These are phyloP conservation scores for Tyria jacobaeae DNA, from an alignment of 2,888 invertebrate genomes.

Conservation along the genomic window DNA sequence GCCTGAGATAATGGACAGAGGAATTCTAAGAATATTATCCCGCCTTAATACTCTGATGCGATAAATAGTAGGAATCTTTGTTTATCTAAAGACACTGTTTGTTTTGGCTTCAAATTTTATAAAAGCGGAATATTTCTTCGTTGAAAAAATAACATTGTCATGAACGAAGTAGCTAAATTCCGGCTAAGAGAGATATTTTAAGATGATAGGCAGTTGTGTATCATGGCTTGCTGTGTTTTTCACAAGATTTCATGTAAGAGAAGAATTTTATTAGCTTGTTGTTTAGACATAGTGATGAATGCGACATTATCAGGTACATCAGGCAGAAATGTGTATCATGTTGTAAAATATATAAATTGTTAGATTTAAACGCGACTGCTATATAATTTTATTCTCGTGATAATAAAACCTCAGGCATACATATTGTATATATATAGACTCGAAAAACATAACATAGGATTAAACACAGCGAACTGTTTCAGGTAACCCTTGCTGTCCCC, in stretches of 20 bases:
- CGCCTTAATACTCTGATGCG: slow-evolving; percentile 39
- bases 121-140: slow-evolving; percentile 25
- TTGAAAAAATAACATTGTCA: slow-evolving; percentile 42
- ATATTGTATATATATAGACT: too few relatives aligned
- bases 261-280: slow-evolving; percentile 47
- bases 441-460: too few relatives aligned
- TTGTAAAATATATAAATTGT: not conserved
- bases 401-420: too few relatives aligned
- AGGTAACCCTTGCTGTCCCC: slow-evolving; percentile 18
- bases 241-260: slow-evolving; percentile 28
- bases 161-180: slow-evolving; percentile 31
- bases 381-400: too few relatives aligned
- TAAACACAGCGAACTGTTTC: slow-evolving; percentile 1
- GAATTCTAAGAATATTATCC: slow-evolving; percentile 39
- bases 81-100: slow-evolving; percentile 43
- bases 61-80: slow-evolving; percentile 47
- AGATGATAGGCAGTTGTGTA: slow-evolving; percentile 30
- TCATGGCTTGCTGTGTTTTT: slow-evolving; percentile 38
- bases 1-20: slow-evolving; percentile 33
- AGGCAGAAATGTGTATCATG: not conserved
- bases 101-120: slow-evolving; percentile 42
- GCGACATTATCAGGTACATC: slow-evolving; percentile 2
- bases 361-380: too few relatives aligned
- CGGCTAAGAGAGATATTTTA: slow-evolving; percentile 34
- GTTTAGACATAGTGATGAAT: slow-evolving; percentile 35